Evolutionary conservation across 2,797 vertebrate species (phyloP), one percentile per base, ranked within the genome.

Genomic region (Balearica regulorum): DNA sequence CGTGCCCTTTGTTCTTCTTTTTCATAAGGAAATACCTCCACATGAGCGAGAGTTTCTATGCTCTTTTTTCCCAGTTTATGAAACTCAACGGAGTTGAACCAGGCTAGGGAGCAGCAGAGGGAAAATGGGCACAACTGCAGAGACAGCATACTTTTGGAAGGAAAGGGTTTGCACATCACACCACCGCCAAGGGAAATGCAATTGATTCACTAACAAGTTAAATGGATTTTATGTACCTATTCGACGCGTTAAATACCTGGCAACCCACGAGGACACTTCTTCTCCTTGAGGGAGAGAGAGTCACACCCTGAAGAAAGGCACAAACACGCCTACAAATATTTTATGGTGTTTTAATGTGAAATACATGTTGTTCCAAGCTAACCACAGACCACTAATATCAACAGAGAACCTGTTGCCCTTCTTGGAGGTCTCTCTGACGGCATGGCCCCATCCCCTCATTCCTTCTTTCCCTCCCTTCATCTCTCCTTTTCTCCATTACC

Each of bases 161-260:
- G 75, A 86, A 94, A 73, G 83, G 48, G 7, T 76, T 84, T 84
- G 82, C 41, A 57, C 83, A 85, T 80, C 92, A 14, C 61, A 57
- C 33, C 26, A 1, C 20, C 16, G 2, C 85, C 83, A 39, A 41
- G 91, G 90, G 93, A 93, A 70, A 76, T 9, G 21, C 53, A 76
- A 87, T 26, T 88, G 93, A 90, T 94, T 95, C 82, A 9, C 79
- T 92, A 94, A 86, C 93, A 85, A 73, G 83, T 39, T 92, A 95
- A 96, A 94, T 92, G 86, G 93, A 84, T 96, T 96, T 95, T 82
- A 46, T 88, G 90, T 82, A 93, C 88, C 49, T 75, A 29, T 70
- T 89, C 76, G 83, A 83, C 1, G 1, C 41, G 62, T 73, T 93
- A 89, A 93, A 97, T 84, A 96, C 92, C 88, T 91, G 78, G 48